Evolutionary conservation across 2,797 vertebrate genomes (phyloP), one percentile per base, ranked within the genome.

Genomic region (Chrysocyon brachyurus): DNA sequence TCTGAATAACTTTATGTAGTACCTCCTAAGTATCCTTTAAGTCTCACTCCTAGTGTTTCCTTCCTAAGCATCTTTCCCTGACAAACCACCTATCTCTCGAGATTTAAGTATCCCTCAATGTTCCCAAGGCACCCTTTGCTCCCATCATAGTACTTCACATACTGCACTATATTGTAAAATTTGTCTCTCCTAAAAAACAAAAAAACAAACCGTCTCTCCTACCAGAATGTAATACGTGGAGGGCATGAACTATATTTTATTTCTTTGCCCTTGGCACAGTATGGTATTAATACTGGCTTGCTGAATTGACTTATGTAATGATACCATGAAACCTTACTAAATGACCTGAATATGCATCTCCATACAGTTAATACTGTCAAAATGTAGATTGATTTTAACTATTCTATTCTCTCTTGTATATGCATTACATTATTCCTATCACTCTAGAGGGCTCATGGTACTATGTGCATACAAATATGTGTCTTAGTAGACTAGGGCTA

Each of bases 241-340:
- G 31, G 26, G n/a, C 68, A 78, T 14, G 28, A 77, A 70, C 16
- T n/a, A 5, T 59, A 66, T 81, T 77, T 89, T 72, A 31, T 40
- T 82, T 87, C 40, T 68, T 81, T 89, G 59, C 26, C 31, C 14
- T 68, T 75, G 15, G 26, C 83, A 85, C 12, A 83, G 3, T 64
- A 92, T 24, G 16, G 4, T 54, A 87, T 63, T 73, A 75, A 73
- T 73, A 63, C 22, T 72, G 33, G 11, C 54, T 88, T 68, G 16
- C 31, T 49, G 26, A 96, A 70, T 87, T 72, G 9, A 77, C 36
- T 88, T 54, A 86, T 19, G 36, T 93, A 85, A 68, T 14, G 33
- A 87, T 73, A 75, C 21, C 64, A 66, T 54, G 81, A 93, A 49
- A 57, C 17, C 28, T 86, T 94, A 87, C 24, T 96, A 94, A 83